Evolutionary conservation across 1,140 invertebrate genomes (phyloP), one percentile per base, ranked within the genome.

Genomic region (Zaprionus nigranus): DNA sequence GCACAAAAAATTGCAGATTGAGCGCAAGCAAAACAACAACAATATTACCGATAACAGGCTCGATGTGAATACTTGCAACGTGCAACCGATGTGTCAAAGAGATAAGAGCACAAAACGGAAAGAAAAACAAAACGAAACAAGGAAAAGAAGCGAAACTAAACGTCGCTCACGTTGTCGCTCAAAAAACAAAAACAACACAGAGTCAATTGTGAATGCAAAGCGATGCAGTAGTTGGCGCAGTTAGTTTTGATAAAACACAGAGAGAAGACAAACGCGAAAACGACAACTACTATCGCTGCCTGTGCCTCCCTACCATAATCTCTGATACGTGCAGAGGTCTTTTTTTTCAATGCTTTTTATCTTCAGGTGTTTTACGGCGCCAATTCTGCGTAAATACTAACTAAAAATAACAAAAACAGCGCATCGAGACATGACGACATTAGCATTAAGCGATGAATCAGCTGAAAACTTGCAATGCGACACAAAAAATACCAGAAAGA

Each of bases 391-490:
- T 75, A 24, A 60, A 64, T 30, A 34, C 9, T 60, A 46, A 30
- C 69, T 66, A 77, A 72, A 73, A 77, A 73, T 73, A 77, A 67
- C 62, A 62, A 24, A 66, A 49, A 72, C 74, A 62, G 9, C 58
- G 43, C 79, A 60, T 60, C 17, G 74, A 69, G 58, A 68, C 49
- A 77, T 87, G 79, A 82, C 75, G 62, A 82, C 76, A 80, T 71
- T 60, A 75, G 61, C 59, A 71, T 65, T 66, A 60, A 53, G 20
- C 54, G 61, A 81, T 90, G 84, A 81, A 81, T 90, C 81, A 81
- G 84, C 81, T 72, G 34, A 74, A 78, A 67, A 68, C 46, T 58
- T 77, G 68, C 60, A 77, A 51, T 51, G 59, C 59, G 46, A 28
- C 54, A 64, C 43, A 60, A 70, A 62, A 58, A 26, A 56, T 57